Evolutionary conservation across 2,113 vertebrate species (phyloP), one percentile per base, ranked within the genome.

Genomic region (Mus musculus): DNA sequence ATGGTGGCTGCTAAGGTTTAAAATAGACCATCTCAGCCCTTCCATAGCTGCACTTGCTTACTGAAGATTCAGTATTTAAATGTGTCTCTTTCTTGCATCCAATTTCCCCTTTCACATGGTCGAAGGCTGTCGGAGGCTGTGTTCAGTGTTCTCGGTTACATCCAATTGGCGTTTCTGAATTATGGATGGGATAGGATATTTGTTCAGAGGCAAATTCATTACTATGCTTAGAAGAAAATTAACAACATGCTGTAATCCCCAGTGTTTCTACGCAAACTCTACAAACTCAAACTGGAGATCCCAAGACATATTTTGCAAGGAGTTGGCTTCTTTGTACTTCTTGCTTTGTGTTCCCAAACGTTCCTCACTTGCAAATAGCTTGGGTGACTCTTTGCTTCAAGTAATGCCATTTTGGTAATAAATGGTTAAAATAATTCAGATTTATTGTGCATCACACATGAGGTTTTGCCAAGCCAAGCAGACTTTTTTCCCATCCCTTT

Each of bases 11-110:
- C 61, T 49, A 39, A 92, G 46, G 59, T 89, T 95, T 97, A 95
- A 96, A 96, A 96, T 88, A 96, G 93, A 88, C 19, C 52, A 56
- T 69, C 91, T 92, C 91, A 94, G 93, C 65, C 95, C 92, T 97
- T 96, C 93, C 94, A 52, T 88, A 88, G 75, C 93, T 33, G 59
- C 11, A 46, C 52, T 63, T 28, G 19, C 84, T 72, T 61, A 72
- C 87, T 67, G 78, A 96, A 82, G 81, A 87, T 52, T 73, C 75
- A 75, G 30, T 87, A 75, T 30, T 78, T 56, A 90, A 75, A 77
- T 86, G 46, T 54, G 28, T 94, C 94, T 96, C 69, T 52, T 89
- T 92, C 71, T 94, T 72, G 89, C 39, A 46, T 19, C 7, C 16
- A 36, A 22, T 92, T 96, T 49, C 95, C 72, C 77, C 49, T 42